phyloP scores from a whole-genome alignment of 2,797 vertebrate genomes.

The Nyctalus aviator region DNA sequence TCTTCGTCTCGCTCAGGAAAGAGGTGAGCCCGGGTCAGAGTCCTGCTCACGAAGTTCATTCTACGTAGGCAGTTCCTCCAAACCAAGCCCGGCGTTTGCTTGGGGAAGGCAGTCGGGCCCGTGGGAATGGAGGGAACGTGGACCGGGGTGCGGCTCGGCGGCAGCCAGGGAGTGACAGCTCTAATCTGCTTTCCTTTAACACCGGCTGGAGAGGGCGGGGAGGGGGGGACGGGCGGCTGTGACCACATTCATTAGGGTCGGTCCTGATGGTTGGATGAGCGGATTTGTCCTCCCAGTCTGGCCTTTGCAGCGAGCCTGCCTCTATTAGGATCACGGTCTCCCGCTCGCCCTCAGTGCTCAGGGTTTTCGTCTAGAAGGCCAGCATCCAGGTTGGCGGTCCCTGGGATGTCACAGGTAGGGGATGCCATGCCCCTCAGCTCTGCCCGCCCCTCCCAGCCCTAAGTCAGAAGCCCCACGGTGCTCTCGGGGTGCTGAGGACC shows the following conservation, averaged over 20 bases:
- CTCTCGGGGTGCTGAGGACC: not conserved
- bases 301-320: not conserved
- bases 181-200: conserved; percentile 79
- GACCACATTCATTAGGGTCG: fast-evolving
- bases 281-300: fast-evolving
- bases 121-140: fast-evolving
- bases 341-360: fast-evolving
- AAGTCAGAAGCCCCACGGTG: not conserved
- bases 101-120: not conserved
- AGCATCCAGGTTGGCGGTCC: not conserved
- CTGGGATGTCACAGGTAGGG: conserved; percentile 46
- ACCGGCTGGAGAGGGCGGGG: conserved; percentile 31
- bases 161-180: not conserved
- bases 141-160: not conserved
- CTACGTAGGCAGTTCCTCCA: conserved; percentile 15
- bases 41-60: not conserved
- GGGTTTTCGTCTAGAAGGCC: not conserved
- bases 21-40: not conserved
- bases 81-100: not conserved
- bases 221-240: not conserved
- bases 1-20: conserved; percentile 16
- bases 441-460: not conserved
- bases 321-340: not conserved
- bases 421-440: not conserved
- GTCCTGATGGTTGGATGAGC: not conserved